A percentile compares a stretch with the other conserved stretches of the same genome.
Conservation (phyloP, 2,797 vertebrate genomes). For the Buphagus erythrorhynchus region DNA sequence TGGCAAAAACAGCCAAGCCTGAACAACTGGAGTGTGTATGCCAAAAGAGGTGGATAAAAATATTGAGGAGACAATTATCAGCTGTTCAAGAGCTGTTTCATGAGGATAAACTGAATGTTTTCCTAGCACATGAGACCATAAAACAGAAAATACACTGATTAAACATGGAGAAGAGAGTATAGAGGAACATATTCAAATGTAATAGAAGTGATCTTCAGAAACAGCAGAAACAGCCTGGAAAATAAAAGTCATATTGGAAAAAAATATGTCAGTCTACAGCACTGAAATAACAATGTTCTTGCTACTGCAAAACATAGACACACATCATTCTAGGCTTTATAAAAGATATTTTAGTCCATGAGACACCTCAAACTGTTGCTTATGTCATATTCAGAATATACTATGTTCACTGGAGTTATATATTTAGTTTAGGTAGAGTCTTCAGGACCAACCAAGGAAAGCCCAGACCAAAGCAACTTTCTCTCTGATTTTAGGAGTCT, state of each 20-base stretch:
- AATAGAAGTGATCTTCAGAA: background rate
- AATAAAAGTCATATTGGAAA: background rate
- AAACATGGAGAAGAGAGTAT: background rate
- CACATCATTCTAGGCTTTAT: background rate
- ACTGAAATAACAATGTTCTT: background rate
- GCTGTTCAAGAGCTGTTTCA: background rate
- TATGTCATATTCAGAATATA: background rate
- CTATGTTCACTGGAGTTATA: background rate
- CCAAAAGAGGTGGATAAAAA: background rate
- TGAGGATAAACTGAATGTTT: background rate
- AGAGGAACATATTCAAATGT: background rate
- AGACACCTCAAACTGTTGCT: background rate
- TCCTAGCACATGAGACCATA: background rate
- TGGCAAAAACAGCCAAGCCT: background rate
- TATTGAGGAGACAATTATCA: background rate
- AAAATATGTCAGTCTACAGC: background rate
- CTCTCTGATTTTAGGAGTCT: background rate
- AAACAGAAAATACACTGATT: background rate
- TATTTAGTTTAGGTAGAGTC: background rate
- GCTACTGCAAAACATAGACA: background rate
- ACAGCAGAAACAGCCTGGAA: background rate
- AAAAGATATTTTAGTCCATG: background rate
- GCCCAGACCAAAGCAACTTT: background rate
- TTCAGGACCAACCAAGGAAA: background rate
- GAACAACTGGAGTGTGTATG: accelerated